Evolutionary conservation across 2,888 invertebrate species (phyloP).

Genomic region (Hermaeophaga mercurialis): DNA sequence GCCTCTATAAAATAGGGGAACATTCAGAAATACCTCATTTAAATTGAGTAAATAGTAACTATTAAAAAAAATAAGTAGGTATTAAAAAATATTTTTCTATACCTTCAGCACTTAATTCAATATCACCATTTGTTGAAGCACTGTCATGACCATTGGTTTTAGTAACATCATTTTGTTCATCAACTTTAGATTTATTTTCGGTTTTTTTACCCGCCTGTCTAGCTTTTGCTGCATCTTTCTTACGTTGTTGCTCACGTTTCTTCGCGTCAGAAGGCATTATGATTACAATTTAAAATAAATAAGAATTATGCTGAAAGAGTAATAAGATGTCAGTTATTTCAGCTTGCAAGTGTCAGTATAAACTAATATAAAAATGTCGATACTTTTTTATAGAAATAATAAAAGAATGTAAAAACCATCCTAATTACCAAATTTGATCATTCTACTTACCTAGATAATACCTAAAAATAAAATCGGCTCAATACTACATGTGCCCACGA

Average conservation of each 20-base stretch:
- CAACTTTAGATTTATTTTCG: slow-evolving; percentile 55
- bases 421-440: slow-evolving; percentile 25
- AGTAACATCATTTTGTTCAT: slow-evolving; percentile 51
- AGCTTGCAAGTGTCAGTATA: too few relatives aligned
- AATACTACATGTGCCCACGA: slow-evolving; percentile 41
- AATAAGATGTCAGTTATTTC: background rate
- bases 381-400: too few relatives aligned
- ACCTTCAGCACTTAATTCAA: slow-evolving; percentile 75
- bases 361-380: too few relatives aligned
- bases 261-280: slow-evolving; percentile 98
- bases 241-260: slow-evolving; percentile 96
- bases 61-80: background rate
- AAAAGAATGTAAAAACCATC: too few relatives aligned
- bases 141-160: slow-evolving; percentile 36
- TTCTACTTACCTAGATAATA: slow-evolving; percentile 34
- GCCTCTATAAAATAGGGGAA: slow-evolving; percentile 65
- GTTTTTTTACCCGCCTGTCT: slow-evolving; percentile 61
- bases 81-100: too few relatives aligned
- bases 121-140: slow-evolving; percentile 52
- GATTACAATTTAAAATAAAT: slow-evolving; percentile 1
- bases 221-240: slow-evolving; percentile 90
- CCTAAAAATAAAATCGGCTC: slow-evolving; percentile 39
- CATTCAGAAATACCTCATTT: background rate
- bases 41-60: too few relatives aligned
- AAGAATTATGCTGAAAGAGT: slow-evolving; percentile 3